Evolutionary conservation across 2,113 vertebrate species (phyloP), one percentile per base, ranked within the genome.

Genomic region (Tetraodon nigroviridis): DNA sequence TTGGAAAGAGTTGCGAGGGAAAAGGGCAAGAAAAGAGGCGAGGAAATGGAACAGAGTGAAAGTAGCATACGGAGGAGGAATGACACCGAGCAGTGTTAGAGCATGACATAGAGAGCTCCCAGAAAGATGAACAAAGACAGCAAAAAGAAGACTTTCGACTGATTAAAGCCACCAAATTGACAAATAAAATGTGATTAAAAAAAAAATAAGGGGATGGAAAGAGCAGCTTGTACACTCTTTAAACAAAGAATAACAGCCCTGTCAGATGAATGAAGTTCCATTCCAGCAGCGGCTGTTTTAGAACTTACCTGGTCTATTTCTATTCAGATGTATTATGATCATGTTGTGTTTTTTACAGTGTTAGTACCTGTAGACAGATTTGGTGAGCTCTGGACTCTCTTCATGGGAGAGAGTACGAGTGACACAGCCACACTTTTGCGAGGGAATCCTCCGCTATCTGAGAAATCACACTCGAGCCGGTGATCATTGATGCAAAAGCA

Each of bases 361-460:
- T 78, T 89, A 92, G 92, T 98, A 98, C 96, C 96, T 97, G 94
- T 85, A 77, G 92, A 81, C 24, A 98, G 93, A 89, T 95, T 96
- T 86, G 96, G 96, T 86, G 93, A 94, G 90, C 96, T 98, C 84
- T 98, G 95, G 86, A 96, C 95, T 86, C 94, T 95, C 96, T 98
- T 98, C 95, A 96, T 93, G 81, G 95, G 92, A 88, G 93, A 93
- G 91, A 98, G 91, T 69, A 87, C 93, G 78, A 98, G 91, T 86
- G 93, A 95, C 92, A 97, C 91, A 81, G 93, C 93, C 49, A 93
- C 88, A 64, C 91, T 92, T 88, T 94, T 94, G 92, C 92, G 91
- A 92, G 90, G 87, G 79, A 75, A 92, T 92, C 96, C 95, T 88
- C 96, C 93, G 89, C 94, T 95, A 92, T 98, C 96, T 98, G 94